These are phyloP conservation scores for Thunnus maccoyii DNA, from an alignment of 2,113 vertebrate species.

Conservation along the genomic window DNA sequence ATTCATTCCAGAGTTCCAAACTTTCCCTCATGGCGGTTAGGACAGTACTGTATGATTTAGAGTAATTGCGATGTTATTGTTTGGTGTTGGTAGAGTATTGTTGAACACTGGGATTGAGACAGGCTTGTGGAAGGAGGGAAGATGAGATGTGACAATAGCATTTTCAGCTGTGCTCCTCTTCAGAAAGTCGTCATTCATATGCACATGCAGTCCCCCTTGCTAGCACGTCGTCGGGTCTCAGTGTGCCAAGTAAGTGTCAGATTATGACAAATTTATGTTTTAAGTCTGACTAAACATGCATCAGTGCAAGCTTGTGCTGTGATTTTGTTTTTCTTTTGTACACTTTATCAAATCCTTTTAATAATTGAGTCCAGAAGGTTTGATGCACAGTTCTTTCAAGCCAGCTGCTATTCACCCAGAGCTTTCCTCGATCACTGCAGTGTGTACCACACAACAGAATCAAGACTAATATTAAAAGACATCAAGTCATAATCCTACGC, in stretches of 20 bases:
- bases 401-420: conserved; percentile 31
- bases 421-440: conserved; percentile 47
- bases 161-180: conserved; percentile 50
- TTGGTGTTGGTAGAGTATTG: conserved; percentile 62
- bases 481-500: conserved; percentile 65
- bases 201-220: conserved; percentile 9
- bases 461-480: conserved; percentile 73
- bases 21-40: conserved; percentile 65
- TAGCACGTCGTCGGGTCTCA: conserved; percentile 26
- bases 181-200: conserved; percentile 16
- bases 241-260: conserved; percentile 53
- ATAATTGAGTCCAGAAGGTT: conserved; percentile 44
- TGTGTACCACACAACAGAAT: conserved; percentile 43
- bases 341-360: conserved; percentile 48
- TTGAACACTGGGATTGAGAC: conserved; percentile 47
- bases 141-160: conserved; percentile 50
- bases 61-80: conserved; percentile 77
- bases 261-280: conserved; percentile 57
- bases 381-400: conserved; percentile 10
- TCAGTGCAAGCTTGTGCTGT: conserved; percentile 25
- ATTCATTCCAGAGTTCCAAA: conserved; percentile 64
- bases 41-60: conserved; percentile 69
- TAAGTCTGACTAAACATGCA: conserved; percentile 56
- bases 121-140: conserved; percentile 26
- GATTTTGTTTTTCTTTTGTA: conserved; percentile 62